Conservation (phyloP, 2,888 invertebrate genomes). For the Dendrolimus houi region DNA sequence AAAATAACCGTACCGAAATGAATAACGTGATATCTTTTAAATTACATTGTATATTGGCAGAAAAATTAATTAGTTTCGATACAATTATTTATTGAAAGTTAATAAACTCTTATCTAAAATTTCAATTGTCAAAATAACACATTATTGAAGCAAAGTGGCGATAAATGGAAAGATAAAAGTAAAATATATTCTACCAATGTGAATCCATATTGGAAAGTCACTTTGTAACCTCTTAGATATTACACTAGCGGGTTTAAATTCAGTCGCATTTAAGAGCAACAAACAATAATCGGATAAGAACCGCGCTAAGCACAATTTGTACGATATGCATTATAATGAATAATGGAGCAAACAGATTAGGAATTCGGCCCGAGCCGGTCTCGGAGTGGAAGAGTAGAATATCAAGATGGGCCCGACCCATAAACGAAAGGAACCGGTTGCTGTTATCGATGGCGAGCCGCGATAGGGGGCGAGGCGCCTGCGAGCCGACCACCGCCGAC, state of each 20-base stretch:
- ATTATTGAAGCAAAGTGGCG: too few species aligned
- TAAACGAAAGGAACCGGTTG: constrained; percentile 69
- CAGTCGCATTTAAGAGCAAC: not conserved
- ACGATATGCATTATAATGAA: constrained; percentile 16
- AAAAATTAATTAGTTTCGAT: too few species aligned
- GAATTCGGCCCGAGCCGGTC: constrained; percentile 29
- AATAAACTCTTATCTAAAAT: too few species aligned
- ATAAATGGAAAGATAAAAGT: too few species aligned
- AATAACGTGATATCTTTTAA: too few species aligned
- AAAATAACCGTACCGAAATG: too few species aligned
- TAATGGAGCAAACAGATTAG: constrained; percentile 24
- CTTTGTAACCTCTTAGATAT: too few species aligned
- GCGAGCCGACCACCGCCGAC: constrained; percentile 62
- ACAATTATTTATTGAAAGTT: too few species aligned
- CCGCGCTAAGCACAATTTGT: constrained; percentile 16
- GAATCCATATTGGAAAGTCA: too few species aligned
- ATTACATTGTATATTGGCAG: too few species aligned
- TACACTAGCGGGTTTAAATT: not conserved
- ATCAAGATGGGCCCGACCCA: constrained; percentile 42
- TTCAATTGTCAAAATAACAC: too few species aligned
- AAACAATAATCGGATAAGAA: not conserved
- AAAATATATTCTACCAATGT: too few species aligned
- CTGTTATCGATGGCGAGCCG: constrained; percentile 68
- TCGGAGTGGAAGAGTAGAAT: constrained; percentile 24
- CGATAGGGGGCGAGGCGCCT: constrained; percentile 70